phyloP scores from a whole-genome alignment of 1,140 invertebrate species.

The Muscidifurax raptorellus region DNA sequence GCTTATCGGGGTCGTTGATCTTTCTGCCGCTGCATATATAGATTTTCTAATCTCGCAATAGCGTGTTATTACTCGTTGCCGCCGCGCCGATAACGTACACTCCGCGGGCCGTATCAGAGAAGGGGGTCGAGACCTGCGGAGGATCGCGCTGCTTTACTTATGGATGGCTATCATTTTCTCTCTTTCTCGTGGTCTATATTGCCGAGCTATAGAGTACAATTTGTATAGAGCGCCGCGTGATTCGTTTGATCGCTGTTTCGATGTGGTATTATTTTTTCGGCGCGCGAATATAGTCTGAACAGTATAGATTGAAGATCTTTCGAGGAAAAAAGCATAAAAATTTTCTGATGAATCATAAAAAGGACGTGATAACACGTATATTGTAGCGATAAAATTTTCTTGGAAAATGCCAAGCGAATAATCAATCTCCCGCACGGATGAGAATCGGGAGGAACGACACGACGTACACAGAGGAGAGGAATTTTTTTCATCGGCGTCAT shows the following conservation, averaged over 20 bases:
- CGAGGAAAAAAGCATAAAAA: too few species aligned
- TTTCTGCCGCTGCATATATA: conserved; percentile 21
- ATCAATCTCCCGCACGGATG: too few species aligned
- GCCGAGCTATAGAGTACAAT: background rate
- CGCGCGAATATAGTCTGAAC: too few species aligned
- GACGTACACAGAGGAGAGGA: too few species aligned
- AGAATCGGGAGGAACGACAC: too few species aligned
- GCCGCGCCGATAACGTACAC: conserved; percentile 12
- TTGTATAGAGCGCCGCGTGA: background rate
- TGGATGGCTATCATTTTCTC: background rate
- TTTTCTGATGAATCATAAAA: too few species aligned
- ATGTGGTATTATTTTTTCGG: background rate
- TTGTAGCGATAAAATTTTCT: too few species aligned
- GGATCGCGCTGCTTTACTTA: background rate
- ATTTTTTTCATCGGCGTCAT: background rate
- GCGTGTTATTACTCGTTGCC: background rate
- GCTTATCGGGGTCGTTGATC: conserved; percentile 30
- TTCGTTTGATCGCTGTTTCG: conserved; percentile 5
- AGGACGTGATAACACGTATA: too few species aligned
- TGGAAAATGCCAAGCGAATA: too few species aligned
- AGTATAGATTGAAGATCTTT: too few species aligned
- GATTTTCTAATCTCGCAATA: background rate
- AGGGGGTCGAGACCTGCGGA: background rate
- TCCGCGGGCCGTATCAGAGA: background rate
- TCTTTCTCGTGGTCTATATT: background rate